Conservation (phyloP, 92 coral and sea anemone species). For the Heliopora coerulea region DNA sequence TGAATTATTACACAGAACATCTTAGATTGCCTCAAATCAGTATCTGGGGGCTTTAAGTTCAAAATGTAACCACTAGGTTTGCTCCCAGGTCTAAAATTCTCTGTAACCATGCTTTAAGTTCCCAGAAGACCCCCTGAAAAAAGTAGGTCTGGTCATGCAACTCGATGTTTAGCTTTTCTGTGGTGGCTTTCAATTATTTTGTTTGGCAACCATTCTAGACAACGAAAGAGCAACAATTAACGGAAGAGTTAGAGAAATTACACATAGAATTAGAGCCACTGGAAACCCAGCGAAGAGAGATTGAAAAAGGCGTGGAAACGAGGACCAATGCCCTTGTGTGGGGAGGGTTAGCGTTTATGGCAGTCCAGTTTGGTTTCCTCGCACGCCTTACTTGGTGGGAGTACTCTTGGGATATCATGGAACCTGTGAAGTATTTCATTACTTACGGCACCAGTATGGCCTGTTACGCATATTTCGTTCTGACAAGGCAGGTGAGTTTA, state of each 20-base stretch:
- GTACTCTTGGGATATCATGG: constrained; percentile 99
- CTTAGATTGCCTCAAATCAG: no score
- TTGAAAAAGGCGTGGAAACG: constrained; percentile 66
- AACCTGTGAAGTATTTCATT: constrained; percentile 96
- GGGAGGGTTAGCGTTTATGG: constrained; percentile 95
- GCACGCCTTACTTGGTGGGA: constrained; percentile 99
- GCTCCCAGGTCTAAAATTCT: no score
- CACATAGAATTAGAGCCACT: constrained; percentile 74
- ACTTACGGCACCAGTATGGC: constrained; percentile 91
- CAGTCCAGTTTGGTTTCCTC: constrained; percentile 87
- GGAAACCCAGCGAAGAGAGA: constrained; percentile 69
- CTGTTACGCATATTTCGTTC: constrained; percentile 85
- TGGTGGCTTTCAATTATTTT: no score
- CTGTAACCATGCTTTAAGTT: no score
- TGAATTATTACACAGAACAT: no score
- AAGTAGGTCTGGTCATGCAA: no score
- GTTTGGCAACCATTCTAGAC: constrained; percentile 48
- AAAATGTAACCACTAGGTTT: no score
- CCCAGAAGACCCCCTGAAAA: no score
- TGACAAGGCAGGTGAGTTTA: constrained; percentile 92
- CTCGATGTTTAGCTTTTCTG: no score
- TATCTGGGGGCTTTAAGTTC: no score
- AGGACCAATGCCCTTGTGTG: constrained; percentile 82
- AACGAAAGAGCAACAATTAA: constrained; percentile 69
- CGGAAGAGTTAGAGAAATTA: constrained; percentile 71